A percentile compares a stretch with the other conserved stretches of the same genome.
Conservation (phyloP, 2,797 vertebrate species). For the Alca torda region DNA sequence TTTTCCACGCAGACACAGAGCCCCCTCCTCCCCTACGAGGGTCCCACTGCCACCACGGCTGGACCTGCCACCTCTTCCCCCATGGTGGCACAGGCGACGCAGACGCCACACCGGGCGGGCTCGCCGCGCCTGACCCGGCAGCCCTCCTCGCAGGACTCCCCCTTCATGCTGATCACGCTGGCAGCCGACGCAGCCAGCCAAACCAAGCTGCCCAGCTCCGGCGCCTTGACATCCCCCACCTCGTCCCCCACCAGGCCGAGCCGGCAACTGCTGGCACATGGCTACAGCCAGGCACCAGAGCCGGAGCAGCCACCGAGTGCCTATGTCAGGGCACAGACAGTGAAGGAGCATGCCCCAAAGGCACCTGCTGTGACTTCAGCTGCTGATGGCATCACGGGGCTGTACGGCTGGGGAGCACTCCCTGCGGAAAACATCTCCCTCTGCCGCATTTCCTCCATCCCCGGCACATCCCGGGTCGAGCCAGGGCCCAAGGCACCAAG, state of each 20-base stretch:
- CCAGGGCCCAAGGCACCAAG: conserved; percentile 82
- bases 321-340: conserved; percentile 74
- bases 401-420: conserved; percentile 84
- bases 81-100: conserved; percentile 85
- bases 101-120: conserved; percentile 81
- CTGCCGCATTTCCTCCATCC: conserved; percentile 89
- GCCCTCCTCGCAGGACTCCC: conserved; percentile 89
- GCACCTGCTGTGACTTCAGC: conserved; percentile 75
- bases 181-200: conserved; percentile 85
- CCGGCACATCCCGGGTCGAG: conserved; percentile 85
- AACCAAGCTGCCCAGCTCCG: conserved; percentile 85
- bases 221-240: conserved; percentile 88
- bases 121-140: conserved; percentile 88
- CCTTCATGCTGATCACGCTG: conserved; percentile 91
- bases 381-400: conserved; percentile 75
- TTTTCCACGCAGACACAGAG: conserved; percentile 92
- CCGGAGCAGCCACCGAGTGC: conserved; percentile 78
- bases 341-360: conserved; percentile 76
- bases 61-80: conserved; percentile 74
- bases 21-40: conserved; percentile 70
- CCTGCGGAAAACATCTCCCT: conserved; percentile 91
- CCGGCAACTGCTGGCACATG: conserved; percentile 81
- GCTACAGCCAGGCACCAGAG: conserved; percentile 81
- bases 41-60: conserved; percentile 69
- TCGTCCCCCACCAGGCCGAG: conserved; percentile 87